Conservation (phyloP, 2,113 vertebrate species). For the Lepus europaeus region DNA sequence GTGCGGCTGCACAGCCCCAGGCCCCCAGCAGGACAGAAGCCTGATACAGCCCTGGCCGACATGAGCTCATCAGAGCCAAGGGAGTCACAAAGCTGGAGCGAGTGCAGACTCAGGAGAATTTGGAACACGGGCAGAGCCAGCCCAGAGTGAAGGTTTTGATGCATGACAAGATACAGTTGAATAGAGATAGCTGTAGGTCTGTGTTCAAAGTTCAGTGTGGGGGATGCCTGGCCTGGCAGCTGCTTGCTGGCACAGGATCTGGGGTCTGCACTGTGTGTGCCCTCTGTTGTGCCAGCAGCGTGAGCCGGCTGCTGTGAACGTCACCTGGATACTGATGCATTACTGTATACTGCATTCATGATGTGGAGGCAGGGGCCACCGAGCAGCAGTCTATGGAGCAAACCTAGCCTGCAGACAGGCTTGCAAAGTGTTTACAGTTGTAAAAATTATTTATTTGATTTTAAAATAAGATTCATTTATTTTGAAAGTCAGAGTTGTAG, state of each 20-base stretch:
- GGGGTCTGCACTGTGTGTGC: neutral
- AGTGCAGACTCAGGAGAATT: neutral
- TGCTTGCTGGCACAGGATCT: neutral
- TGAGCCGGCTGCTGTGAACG: neutral
- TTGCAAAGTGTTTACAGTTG: neutral
- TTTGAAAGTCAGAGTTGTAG: too few relatives aligned
- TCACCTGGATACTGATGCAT: constrained; percentile 6
- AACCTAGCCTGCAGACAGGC: neutral
- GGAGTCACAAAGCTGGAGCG: neutral
- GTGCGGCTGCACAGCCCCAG: neutral
- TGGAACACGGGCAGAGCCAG: neutral
- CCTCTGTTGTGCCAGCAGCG: neutral
- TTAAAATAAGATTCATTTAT: too few relatives aligned
- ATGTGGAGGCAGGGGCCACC: neutral
- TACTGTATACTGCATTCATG: neutral
- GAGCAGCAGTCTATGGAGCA: neutral
- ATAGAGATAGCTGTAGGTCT: neutral
- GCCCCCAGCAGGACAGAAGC: neutral
- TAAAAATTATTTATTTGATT: too few relatives aligned
- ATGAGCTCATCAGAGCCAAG: neutral
- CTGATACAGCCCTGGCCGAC: neutral
- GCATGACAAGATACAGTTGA: neutral
- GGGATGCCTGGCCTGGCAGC: neutral
- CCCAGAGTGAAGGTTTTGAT: neutral
- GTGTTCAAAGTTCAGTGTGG: neutral